phyloP scores from a whole-genome alignment of 2,797 vertebrate species.

The Centroberyx gerrardi region DNA sequence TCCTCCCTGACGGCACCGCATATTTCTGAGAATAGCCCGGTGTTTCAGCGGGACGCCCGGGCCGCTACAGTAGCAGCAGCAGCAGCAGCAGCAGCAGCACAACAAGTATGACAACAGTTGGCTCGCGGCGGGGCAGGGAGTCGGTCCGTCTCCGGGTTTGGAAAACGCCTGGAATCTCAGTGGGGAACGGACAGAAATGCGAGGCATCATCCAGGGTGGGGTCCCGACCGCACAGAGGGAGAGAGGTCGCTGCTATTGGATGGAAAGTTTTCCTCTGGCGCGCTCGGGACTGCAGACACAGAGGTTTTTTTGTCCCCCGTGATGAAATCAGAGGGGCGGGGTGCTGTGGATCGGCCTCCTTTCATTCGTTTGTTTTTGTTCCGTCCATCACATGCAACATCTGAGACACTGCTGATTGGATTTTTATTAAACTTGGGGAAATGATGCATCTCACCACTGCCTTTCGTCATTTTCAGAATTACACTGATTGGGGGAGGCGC shows the following conservation, averaged over 20 bases:
- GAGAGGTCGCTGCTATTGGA: slow-evolving; percentile 55
- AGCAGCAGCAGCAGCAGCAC: slow-evolving; percentile 48
- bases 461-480: too few relatives aligned
- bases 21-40: slow-evolving; percentile 47
- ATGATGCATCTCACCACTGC: too few relatives aligned
- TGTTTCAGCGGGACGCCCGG: slow-evolving; percentile 35
- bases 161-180: slow-evolving; percentile 72
- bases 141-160: slow-evolving; percentile 65
- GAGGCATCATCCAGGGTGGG: slow-evolving; percentile 71
- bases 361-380: too few relatives aligned
- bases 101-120: slow-evolving; percentile 64
- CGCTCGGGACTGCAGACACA: slow-evolving; percentile 25
- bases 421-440: too few relatives aligned
- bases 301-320: slow-evolving; percentile 34
- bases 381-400: too few relatives aligned
- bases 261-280: slow-evolving; percentile 50
- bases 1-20: slow-evolving; percentile 17
- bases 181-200: slow-evolving; percentile 56
- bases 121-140: slow-evolving; percentile 57
- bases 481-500: too few relatives aligned
- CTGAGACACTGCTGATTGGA: too few relatives aligned
- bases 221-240: slow-evolving; percentile 59
- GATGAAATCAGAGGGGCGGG: slow-evolving; percentile 12
- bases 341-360: too few relatives aligned
- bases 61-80: slow-evolving; percentile 61